These are phyloP conservation scores for Listronotus bonariensis DNA, from an alignment of 1,140 invertebrate genomes.

Conservation along the genomic window DNA sequence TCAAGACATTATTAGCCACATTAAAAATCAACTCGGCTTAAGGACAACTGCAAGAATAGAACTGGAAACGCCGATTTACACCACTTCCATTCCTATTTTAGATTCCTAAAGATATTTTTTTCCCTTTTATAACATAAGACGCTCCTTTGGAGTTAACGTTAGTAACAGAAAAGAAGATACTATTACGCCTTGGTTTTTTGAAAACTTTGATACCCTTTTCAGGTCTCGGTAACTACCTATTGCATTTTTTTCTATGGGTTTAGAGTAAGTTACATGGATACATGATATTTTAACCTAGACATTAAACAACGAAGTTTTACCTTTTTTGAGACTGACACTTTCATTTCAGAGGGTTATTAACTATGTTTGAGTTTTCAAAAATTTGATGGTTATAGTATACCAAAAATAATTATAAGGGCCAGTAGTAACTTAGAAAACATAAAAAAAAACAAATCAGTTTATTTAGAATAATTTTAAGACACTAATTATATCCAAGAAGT, in stretches of 20 bases:
- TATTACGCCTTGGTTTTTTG: no score
- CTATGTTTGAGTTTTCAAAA: no score
- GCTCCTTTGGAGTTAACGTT: neutral
- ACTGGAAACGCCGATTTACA: slow-evolving; percentile 90
- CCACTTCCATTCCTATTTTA: slow-evolving; percentile 84
- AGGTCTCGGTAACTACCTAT: no score
- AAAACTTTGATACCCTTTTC: no score
- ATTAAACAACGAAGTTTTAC: neutral
- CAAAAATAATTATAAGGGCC: neutral
- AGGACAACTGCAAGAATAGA: slow-evolving; percentile 97
- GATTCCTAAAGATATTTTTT: slow-evolving; percentile 56
- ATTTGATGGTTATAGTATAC: no score
- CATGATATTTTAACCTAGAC: no score
- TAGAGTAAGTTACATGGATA: no score
- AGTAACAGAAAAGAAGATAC: no score
- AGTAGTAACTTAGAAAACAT: slow-evolving; percentile 1
- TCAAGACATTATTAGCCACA: slow-evolving; percentile 97
- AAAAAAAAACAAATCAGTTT: no score
- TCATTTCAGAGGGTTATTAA: neutral
- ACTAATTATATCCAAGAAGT: no score
- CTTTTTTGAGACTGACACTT: neutral
- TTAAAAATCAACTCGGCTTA: slow-evolving; percentile 91
- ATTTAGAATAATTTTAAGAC: no score
- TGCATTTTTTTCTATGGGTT: no score
- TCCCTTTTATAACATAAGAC: slow-evolving; percentile 2